These are phyloP conservation scores for Plusia festucae DNA, from an alignment of 2,888 invertebrate genomes.

Conservation along the genomic window DNA sequence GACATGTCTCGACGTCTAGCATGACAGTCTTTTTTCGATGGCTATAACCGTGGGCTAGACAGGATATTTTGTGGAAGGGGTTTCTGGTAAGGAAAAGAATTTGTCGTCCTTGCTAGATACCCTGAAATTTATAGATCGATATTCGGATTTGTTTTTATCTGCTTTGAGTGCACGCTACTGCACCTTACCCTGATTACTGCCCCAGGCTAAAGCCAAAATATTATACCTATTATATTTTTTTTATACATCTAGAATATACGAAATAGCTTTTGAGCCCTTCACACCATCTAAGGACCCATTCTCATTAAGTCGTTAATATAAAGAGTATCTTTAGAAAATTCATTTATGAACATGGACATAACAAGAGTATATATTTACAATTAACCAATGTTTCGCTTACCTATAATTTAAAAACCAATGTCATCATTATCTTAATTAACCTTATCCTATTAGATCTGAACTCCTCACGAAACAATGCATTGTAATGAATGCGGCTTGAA, in stretches of 20 bases:
- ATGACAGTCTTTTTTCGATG: slow-evolving; percentile 47
- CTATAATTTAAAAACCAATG: too few relatives aligned
- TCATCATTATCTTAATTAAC: slow-evolving; percentile 35
- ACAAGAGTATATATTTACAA: slow-evolving; percentile 46
- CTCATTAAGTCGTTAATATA: slow-evolving; percentile 30
- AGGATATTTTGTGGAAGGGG: slow-evolving; percentile 5
- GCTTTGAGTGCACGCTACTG: neutral
- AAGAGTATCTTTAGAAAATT: slow-evolving; percentile 38
- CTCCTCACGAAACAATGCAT: slow-evolving; percentile 41
- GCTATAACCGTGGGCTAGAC: slow-evolving; percentile 24
- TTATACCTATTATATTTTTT: slow-evolving; percentile 6
- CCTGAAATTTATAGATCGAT: slow-evolving; percentile 18
- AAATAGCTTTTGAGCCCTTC: slow-evolving; percentile 28
- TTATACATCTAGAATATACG: slow-evolving; percentile 27
- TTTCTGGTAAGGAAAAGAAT: slow-evolving; percentile 40
- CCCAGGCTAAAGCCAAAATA: slow-evolving; percentile 38
- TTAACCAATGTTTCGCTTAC: slow-evolving; percentile 44
- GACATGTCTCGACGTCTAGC: slow-evolving; percentile 37
- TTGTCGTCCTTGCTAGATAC: slow-evolving; percentile 40
- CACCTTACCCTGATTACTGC: slow-evolving; percentile 2
- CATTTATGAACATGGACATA: slow-evolving; percentile 36
- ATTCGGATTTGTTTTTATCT: neutral
- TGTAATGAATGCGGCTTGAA: slow-evolving; percentile 42
- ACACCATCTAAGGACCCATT: slow-evolving; percentile 31
- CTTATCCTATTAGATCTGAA: slow-evolving; percentile 49